These are phyloP conservation scores for Potamarius usumacintae DNA, from an alignment of 2,113 vertebrate species.

Conservation along the genomic window DNA sequence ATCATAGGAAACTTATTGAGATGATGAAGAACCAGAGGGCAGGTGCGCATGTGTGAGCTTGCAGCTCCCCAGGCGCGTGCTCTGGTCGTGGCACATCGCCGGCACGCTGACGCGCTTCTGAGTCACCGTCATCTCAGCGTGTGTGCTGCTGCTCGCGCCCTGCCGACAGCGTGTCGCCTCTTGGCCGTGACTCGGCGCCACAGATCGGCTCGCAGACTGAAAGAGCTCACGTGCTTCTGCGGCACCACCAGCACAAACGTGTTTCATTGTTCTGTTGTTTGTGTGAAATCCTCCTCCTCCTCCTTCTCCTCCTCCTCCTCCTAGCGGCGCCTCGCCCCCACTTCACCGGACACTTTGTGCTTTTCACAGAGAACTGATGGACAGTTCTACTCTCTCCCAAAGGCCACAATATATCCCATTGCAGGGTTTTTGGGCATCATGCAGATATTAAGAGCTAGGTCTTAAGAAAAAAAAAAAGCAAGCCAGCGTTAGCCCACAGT, in stretches of 20 bases:
- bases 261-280: constrained; percentile 56
- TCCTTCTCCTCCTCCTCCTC: constrained; percentile 14
- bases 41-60: constrained; percentile 1
- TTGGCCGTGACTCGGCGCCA: constrained; percentile 44
- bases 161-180: constrained; percentile 42
- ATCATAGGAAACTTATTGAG: not conserved
- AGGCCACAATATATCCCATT: constrained; percentile 20
- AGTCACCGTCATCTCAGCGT: constrained; percentile 52
- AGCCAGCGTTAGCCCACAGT: not conserved
- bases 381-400: constrained; percentile 17
- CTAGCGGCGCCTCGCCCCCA: constrained; percentile 30
- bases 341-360: constrained; percentile 15
- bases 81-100: constrained; percentile 3
- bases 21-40: not conserved
- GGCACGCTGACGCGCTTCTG: constrained; percentile 37
- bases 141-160: constrained; percentile 48
- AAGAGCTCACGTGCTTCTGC: constrained; percentile 39
- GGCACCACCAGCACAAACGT: constrained; percentile 39
- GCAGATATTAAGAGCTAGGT: not conserved
- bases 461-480: not conserved
- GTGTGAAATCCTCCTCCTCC: constrained; percentile 51
- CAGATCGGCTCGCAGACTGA: constrained; percentile 52
- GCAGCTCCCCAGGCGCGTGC: constrained; percentile 10
- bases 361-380: constrained; percentile 5
- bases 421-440: not conserved